phyloP scores from a whole-genome alignment of 2,888 invertebrate genomes.

The Cryptops parisi region DNA sequence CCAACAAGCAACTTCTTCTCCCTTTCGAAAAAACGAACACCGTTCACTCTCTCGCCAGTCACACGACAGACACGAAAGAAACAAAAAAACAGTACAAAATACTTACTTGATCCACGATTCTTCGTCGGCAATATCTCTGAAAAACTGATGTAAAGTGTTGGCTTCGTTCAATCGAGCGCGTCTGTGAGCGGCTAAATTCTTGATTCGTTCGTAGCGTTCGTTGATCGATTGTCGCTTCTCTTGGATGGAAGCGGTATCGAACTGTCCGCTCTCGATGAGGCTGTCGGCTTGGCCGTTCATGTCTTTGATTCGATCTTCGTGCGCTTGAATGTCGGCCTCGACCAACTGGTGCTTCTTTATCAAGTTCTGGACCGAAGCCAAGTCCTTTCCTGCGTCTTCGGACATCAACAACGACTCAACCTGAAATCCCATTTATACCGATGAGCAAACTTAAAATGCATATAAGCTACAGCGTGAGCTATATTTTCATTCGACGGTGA shows the following conservation, averaged over 20 bases:
- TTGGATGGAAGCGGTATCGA: slow-evolving; percentile 83
- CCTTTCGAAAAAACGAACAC: slow-evolving; percentile 33
- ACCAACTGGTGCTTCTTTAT: slow-evolving; percentile 97
- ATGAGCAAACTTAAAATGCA: no score
- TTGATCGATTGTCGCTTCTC: slow-evolving; percentile 92
- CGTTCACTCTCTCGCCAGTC: no score
- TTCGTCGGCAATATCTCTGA: slow-evolving; percentile 97
- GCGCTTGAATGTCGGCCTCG: slow-evolving; percentile 94
- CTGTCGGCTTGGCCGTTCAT: slow-evolving; percentile 95
- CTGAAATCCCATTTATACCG: slow-evolving; percentile 21
- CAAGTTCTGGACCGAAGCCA: slow-evolving; percentile 95
- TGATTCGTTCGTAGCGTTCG: slow-evolving; percentile 87
- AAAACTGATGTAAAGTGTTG: slow-evolving; percentile 96
- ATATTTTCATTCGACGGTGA: no score
- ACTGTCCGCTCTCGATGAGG: slow-evolving; percentile 88
- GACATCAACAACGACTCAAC: slow-evolving; percentile 79
- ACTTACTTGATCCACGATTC: slow-evolving; percentile 94
- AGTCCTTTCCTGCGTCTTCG: slow-evolving; percentile 94
- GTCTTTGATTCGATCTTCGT: slow-evolving; percentile 85
- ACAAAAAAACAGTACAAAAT: not conserved
- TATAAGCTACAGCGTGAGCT: no score
- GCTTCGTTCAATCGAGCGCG: slow-evolving; percentile 89
- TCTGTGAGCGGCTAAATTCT: slow-evolving; percentile 79
- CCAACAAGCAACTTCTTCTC: slow-evolving; percentile 96
- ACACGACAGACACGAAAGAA: not conserved